A percentile compares a stretch with the other conserved stretches of the same genome.
Conservation (phyloP, 2,888 invertebrate species). For the Ormyrus nitidulus region DNA sequence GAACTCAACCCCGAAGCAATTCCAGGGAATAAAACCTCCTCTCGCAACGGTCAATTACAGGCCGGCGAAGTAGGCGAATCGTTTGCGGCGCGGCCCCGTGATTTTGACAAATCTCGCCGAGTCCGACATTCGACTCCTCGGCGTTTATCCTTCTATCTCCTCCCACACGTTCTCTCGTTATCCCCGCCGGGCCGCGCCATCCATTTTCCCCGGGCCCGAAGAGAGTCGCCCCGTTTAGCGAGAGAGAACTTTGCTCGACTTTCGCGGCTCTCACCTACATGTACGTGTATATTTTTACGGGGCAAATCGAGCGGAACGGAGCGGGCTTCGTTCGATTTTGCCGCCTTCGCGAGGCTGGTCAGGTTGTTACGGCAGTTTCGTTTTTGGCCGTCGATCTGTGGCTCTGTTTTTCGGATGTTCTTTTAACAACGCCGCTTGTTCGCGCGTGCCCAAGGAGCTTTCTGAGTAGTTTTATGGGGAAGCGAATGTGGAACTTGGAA, state of each 20-base stretch:
- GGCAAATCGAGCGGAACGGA: slow-evolving; percentile 66
- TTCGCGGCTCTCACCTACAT: background rate
- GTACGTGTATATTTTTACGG: slow-evolving; percentile 52
- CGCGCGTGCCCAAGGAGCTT: no score
- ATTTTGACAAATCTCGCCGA: slow-evolving; percentile 66
- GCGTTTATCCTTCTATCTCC: slow-evolving; percentile 42
- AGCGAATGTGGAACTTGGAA: no score
- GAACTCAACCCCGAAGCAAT: background rate
- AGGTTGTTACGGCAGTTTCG: background rate
- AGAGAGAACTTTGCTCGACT: slow-evolving; percentile 49
- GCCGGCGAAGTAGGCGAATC: slow-evolving; percentile 44
- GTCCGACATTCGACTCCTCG: slow-evolving; percentile 44
- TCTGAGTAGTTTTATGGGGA: background rate
- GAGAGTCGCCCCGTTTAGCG: slow-evolving; percentile 21
- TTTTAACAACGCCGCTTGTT: background rate
- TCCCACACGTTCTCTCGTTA: slow-evolving; percentile 30
- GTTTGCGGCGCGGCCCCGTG: slow-evolving; percentile 51
- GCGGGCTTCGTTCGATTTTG: slow-evolving; percentile 46
- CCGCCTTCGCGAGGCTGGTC: background rate
- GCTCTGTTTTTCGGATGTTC: slow-evolving; percentile 17
- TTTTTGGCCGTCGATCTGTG: slow-evolving; percentile 9
- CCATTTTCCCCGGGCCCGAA: slow-evolving; percentile 28
- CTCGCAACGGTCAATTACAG: slow-evolving; percentile 17
- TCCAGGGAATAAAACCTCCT: slow-evolving; percentile 8
- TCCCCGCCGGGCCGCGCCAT: background rate